Base-by-base conservation (phyloP, 2,888 invertebrate genomes). In the Craniophora ligustri region DNA sequence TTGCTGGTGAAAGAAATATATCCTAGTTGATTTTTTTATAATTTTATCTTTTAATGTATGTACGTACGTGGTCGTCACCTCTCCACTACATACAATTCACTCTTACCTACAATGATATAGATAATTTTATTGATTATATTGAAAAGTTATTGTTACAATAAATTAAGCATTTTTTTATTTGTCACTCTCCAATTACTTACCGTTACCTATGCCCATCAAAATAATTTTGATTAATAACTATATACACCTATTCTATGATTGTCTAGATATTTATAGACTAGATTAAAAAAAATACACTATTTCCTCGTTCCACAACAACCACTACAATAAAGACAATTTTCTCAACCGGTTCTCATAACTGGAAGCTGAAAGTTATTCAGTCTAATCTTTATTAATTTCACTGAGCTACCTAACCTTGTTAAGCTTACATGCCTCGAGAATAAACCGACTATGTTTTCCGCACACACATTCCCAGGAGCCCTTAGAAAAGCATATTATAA, bases 401-500 rank as follows among this genome's bases (percentile, higher is more conserved):
- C 44, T 34, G 30, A 57, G 31, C 30, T 50, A 45, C 46, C 38
- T 56, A 59, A 69, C 53, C 55, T 50, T 53, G 46, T 58, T 67
- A 48, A 46, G 48, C 48, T 42, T 56, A 63, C 45, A 62, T 51
- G 51, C 53, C 31, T 59, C 30, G 65, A 51, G 54, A 57, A 70
- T 60, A 58, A 70, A 53, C 64, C 13, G 38, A 5, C 55, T 64
- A 44, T 64, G 59, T 69, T 72, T 69, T 67, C 53, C 47, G 28
- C 47, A 58, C 38, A 57, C 23, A 53, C 46, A 56, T 39, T 53
- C 58, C 45, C 51, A 32, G 13, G 35, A 31, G 55, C 44, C 46
- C 46, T 58, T 50, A 54, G 48, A 48, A 64, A 60, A 68, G 69
- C 48, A 49, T 70, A 71, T 66, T 67, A 63, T 58, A 58, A 58